Conservation (phyloP, 2,797 vertebrate species). For the Mormyrus hasselquistii region DNA sequence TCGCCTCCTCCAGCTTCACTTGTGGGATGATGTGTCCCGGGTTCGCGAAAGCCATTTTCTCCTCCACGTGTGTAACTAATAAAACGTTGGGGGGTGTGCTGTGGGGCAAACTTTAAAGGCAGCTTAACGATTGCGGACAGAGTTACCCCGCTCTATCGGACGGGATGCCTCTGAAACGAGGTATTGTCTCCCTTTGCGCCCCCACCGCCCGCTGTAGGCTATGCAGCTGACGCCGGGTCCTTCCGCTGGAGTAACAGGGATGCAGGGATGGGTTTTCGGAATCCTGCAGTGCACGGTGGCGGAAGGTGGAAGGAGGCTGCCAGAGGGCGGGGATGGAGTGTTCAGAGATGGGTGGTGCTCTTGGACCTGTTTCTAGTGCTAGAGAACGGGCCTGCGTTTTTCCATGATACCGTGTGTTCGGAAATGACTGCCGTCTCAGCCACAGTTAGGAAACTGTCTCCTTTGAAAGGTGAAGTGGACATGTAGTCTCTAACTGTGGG, state of each 20-base stretch:
- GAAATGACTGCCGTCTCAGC: background rate
- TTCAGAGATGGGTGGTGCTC: background rate
- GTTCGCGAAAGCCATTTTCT: conserved; percentile 36
- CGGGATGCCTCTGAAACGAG: background rate
- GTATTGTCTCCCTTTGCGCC: background rate
- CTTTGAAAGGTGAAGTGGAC: background rate
- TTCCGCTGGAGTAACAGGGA: background rate
- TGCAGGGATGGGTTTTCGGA: conserved; percentile 2
- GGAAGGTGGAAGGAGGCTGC: background rate
- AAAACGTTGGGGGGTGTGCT: background rate
- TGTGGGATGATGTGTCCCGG: conserved; percentile 38
- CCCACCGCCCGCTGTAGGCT: background rate
- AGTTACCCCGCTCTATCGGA: background rate
- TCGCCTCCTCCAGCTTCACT: conserved; percentile 39
- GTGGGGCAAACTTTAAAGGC: background rate
- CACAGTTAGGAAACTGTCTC: background rate
- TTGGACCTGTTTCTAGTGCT: background rate
- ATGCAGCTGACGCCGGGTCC: background rate
- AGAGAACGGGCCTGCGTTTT: background rate
- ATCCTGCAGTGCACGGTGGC: background rate
- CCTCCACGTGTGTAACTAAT: conserved; percentile 5
- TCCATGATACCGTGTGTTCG: background rate
- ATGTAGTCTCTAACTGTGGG: background rate
- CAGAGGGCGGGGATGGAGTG: background rate
- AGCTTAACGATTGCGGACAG: background rate